Conservation (phyloP, 2,113 vertebrate genomes). For the Elephas maximus region DNA sequence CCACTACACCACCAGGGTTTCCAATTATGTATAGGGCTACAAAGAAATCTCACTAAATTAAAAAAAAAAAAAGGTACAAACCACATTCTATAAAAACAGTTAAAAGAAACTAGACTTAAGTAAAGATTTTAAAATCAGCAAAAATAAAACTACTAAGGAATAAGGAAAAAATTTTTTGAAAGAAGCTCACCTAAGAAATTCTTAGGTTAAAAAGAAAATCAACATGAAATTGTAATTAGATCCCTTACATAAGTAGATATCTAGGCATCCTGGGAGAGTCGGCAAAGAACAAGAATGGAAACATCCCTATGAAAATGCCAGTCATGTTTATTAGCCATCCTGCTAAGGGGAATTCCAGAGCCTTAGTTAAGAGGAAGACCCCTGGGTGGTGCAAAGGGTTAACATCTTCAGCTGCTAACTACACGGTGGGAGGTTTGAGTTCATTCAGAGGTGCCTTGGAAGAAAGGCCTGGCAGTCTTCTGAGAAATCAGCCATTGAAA, state of each 20-base stretch:
- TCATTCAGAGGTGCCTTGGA: too few species aligned
- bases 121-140: conserved; percentile 28
- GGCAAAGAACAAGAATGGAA: neutral
- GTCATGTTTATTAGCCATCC: neutral
- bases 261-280: neutral
- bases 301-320: neutral
- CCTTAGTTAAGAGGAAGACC: neutral
- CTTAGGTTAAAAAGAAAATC: neutral
- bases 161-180: neutral
- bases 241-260: neutral
- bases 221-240: neutral
- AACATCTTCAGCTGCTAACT: too few species aligned
- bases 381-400: too few species aligned
- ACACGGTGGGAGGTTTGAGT: too few species aligned
- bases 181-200: neutral
- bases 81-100: neutral
- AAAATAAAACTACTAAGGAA: neutral
- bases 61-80: neutral
- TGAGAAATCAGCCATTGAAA: too few species aligned
- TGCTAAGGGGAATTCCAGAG: neutral
- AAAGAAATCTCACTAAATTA: neutral
- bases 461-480: too few species aligned
- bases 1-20: too few species aligned
- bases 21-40: neutral
- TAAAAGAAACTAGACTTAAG: neutral